A percentile compares a stretch with the other conserved stretches of the same genome.
phyloP scores from a whole-genome alignment of 2,113 vertebrate genomes.

The Solea solea region DNA sequence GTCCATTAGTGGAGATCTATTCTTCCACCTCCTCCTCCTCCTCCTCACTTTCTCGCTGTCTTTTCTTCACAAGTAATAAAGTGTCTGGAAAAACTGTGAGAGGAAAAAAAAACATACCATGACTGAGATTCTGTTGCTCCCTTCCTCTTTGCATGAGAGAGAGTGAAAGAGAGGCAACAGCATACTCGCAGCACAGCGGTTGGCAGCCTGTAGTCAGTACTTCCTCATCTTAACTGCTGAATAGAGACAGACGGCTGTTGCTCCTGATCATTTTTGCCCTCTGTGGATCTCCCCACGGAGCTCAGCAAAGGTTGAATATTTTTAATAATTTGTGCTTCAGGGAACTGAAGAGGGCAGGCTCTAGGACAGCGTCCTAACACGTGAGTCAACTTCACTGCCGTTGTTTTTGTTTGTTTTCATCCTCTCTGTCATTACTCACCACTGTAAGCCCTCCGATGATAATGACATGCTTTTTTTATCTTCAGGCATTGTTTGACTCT shows the following conservation, averaged over 20 bases:
- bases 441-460: not conserved
- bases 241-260: constrained; percentile 28
- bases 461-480: not conserved
- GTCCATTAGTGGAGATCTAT: not conserved
- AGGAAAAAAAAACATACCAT: constrained; percentile 42
- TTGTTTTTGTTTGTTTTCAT: not conserved
- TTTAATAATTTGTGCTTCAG: constrained; percentile 30
- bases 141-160: constrained; percentile 46
- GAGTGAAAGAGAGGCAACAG: constrained; percentile 35
- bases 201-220: constrained; percentile 51
- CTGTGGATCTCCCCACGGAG: not conserved
- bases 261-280: constrained; percentile 33
- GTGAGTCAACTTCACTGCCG: constrained; percentile 46
- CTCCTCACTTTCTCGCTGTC: not conserved
- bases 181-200: constrained; percentile 20
- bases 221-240: constrained; percentile 66
- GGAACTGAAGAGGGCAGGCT: constrained; percentile 27
- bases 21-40: constrained; percentile 10
- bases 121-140: constrained; percentile 31
- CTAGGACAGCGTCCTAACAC: constrained; percentile 23
- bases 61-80: constrained; percentile 16
- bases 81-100: constrained; percentile 49
- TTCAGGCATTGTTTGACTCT: constrained; percentile 3
- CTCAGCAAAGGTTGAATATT: constrained; percentile 30
- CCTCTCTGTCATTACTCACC: constrained; percentile 1